phyloP scores from a whole-genome alignment of 2,113 vertebrate species.

The Hipposideros armiger region DNA sequence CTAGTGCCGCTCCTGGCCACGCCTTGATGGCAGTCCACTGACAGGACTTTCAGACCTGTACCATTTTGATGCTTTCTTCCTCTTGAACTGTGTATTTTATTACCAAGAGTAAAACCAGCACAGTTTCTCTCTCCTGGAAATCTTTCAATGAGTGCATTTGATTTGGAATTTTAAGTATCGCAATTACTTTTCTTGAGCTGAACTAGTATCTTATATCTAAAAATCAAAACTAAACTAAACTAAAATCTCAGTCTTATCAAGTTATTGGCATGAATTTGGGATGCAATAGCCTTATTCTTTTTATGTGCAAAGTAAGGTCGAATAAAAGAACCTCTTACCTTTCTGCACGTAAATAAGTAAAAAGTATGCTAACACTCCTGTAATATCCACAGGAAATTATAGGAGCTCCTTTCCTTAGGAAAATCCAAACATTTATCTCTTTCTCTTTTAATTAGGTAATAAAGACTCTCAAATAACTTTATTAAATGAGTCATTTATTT shows the following conservation, averaged over 20 bases:
- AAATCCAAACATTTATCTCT: background rate
- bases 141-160: background rate
- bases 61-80: background rate
- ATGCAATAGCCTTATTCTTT: background rate
- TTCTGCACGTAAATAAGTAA: background rate
- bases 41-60: too few species aligned
- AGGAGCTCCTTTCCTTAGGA: background rate
- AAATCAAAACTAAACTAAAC: background rate
- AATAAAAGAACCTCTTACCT: background rate
- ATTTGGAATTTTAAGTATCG: background rate
- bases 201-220: background rate
- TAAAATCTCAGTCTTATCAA: background rate
- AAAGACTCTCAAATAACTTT: background rate
- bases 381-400: background rate
- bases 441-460: background rate
- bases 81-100: background rate
- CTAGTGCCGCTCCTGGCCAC: background rate
- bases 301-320: background rate
- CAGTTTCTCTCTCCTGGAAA: background rate
- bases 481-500: background rate
- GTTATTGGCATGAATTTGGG: background rate
- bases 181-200: background rate
- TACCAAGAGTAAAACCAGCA: background rate
- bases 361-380: background rate
- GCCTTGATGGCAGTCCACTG: fast-evolving